Evolutionary conservation across 2,888 invertebrate species (phyloP), one percentile per base, ranked within the genome.

Genomic region (Iphiclides podalirius): DNA sequence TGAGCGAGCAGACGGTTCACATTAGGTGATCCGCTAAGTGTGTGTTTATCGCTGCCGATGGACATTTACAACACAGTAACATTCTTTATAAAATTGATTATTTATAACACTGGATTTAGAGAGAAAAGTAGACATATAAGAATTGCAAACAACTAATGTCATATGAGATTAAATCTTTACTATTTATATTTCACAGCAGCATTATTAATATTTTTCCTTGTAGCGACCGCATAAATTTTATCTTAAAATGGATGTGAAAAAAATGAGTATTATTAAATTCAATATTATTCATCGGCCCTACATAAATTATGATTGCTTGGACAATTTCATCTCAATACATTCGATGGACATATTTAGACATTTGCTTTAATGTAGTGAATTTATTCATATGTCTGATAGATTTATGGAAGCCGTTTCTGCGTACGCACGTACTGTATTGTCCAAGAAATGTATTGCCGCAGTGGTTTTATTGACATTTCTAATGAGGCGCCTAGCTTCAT

Each of bases 401-500:
- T 49, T 49, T 44, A 49, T 44, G 23, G 26, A 38, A 33, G 37
- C 41, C 16, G 36, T 43, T 43, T 34, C 42, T n/a, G 15, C 11
- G 7, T 15, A 48, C 37, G 28, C 28, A 26, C n/a, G n/a, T n/a
- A n/a, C n/a, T n/a, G n/a, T 34, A 43, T 38, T 39, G 16, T 34
- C 34, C 26, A 7, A 23, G 34, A 39, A 43, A 43, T 37, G 42
- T 42, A 37, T 43, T 33, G 43, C 26, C 26, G 31, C 12, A 14
- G 26, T 40, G 15, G 15, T 42, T 37, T 17, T 37, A 48, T 33
- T 33, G 48, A 48, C 48, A 34, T 48, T 43, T 33, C 20, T 38
- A 33, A 43, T 38, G 37, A 47, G 46, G 50, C 52, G 49, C 49
- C 44, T 26, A 28, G 31, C 41, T 61, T 67, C 62, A 69, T 73